A percentile compares a stretch with the other conserved stretches of the same genome.
Conservation (phyloP, 1,140 invertebrate genomes). For the Drepana arcuata region DNA sequence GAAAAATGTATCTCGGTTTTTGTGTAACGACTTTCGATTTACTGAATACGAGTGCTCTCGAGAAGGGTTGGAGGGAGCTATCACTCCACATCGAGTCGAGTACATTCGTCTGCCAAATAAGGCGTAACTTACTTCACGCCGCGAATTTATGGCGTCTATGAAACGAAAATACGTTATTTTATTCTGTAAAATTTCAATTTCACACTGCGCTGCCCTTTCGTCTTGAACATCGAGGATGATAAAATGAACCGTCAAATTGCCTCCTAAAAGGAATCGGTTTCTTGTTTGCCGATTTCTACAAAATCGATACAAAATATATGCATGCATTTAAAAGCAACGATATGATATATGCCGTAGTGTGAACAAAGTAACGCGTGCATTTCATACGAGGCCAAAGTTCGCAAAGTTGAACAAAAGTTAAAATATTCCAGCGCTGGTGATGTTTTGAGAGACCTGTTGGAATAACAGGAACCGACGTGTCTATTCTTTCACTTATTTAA, state of each 20-base stretch:
- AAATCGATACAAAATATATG: too few relatives aligned
- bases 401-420: too few relatives aligned
- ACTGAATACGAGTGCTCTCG: conserved; percentile 43
- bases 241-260: conserved; percentile 8
- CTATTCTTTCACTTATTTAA: too few relatives aligned
- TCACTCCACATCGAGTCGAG: conserved; percentile 36
- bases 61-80: conserved; percentile 41
- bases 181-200: conserved; percentile 43
- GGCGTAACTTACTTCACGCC: conserved; percentile 39
- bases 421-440: too few relatives aligned
- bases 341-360: too few relatives aligned
- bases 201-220: conserved; percentile 30
- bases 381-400: too few relatives aligned
- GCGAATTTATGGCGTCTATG: conserved; percentile 26
- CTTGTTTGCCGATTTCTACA: too few relatives aligned
- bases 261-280: too few relatives aligned
- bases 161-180: conserved; percentile 28
- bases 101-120: conserved; percentile 50
- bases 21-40: conserved; percentile 56
- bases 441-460: too few relatives aligned
- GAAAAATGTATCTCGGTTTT: conserved; percentile 47
- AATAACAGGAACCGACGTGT: too few relatives aligned
- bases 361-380: too few relatives aligned
- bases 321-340: too few relatives aligned
- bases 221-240: conserved; percentile 11